Evolutionary conservation across 1,140 invertebrate genomes (phyloP).

Genomic region (Megalonaias nervosa): DNA sequence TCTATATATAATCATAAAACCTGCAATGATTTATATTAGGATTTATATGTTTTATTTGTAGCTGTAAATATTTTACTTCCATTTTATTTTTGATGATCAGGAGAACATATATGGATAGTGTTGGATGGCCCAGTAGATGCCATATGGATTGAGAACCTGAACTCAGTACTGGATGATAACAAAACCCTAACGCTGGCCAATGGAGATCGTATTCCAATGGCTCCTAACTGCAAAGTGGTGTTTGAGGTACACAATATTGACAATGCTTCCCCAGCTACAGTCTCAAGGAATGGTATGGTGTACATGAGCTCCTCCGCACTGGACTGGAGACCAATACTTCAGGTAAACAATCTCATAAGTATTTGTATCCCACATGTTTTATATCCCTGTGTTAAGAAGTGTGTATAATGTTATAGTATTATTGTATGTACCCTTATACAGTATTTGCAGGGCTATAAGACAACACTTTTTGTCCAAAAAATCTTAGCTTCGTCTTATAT

Average conservation of each 20-base stretch:
- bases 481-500: no score
- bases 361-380: not conserved
- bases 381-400: not conserved
- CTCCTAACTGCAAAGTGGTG: slow-evolving; percentile 68
- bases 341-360: slow-evolving; percentile 44
- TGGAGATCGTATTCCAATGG: slow-evolving; percentile 71
- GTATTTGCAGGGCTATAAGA: not conserved
- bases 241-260: slow-evolving; percentile 72
- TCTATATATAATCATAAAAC: not conserved
- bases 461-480: not conserved
- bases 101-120: slow-evolving; percentile 72
- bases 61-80: not conserved
- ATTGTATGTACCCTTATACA: no score
- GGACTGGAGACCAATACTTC: slow-evolving; percentile 67
- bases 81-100: slow-evolving; percentile 39
- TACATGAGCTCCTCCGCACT: slow-evolving; percentile 69
- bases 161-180: slow-evolving; percentile 72
- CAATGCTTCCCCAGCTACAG: slow-evolving; percentile 71
- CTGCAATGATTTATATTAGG: not conserved
- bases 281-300: slow-evolving; percentile 71
- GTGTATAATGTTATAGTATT: not conserved
- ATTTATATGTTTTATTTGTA: not conserved
- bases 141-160: slow-evolving; percentile 72
- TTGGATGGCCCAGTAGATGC: slow-evolving; percentile 72
- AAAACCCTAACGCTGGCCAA: slow-evolving; percentile 71